These are phyloP conservation scores for Eurystomus gularis DNA, from an alignment of 2,113 vertebrate species.

Conservation along the genomic window DNA sequence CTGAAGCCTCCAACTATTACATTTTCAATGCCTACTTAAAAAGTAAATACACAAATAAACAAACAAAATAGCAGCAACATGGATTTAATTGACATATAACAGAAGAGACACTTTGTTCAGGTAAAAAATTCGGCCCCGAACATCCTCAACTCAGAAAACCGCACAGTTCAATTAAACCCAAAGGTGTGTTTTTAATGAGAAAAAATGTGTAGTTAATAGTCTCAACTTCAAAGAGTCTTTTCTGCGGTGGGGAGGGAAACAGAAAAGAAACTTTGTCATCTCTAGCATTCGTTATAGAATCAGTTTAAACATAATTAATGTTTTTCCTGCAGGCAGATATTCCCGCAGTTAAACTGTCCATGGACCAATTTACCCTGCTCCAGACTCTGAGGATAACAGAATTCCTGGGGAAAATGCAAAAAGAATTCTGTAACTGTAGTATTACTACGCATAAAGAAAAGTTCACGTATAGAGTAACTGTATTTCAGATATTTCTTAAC, in stretches of 20 bases:
- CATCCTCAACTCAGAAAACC: neutral
- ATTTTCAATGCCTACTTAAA: neutral
- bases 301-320: conserved; percentile 46
- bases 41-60: neutral
- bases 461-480: neutral
- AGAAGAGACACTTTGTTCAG: neutral
- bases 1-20: neutral
- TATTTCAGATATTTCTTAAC: neutral
- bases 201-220: neutral
- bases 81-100: neutral
- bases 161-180: neutral
- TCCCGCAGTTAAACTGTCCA: conserved; percentile 4
- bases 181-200: neutral
- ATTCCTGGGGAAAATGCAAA: conserved; percentile 12
- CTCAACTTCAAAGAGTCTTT: neutral
- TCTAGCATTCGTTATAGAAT: neutral
- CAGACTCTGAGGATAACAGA: neutral
- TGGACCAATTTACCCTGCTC: conserved; percentile 16
- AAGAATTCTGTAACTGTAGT: neutral
- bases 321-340: neutral
- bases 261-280: neutral
- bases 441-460: neutral
- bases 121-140: neutral
- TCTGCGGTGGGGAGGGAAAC: neutral
- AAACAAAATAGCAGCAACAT: neutral